Evolutionary conservation across 2,113 vertebrate species (phyloP), one percentile per base, ranked within the genome.

Genomic region (Nyctibius bracteatus): DNA sequence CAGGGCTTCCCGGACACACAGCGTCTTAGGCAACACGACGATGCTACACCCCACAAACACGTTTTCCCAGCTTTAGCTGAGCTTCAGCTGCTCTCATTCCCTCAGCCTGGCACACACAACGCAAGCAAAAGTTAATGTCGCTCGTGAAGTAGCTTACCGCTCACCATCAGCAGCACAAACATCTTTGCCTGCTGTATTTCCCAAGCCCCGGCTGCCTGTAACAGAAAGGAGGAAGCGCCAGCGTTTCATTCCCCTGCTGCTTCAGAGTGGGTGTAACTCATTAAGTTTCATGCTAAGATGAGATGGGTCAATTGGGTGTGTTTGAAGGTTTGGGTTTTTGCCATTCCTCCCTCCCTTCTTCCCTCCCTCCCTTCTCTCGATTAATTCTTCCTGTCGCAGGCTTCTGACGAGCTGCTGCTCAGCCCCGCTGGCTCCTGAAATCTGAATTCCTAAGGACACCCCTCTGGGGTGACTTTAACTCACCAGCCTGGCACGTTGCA

Each of bases 251-350:
- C 77, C 55, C 63, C 96, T 90, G 46, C 97, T 72, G 96, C 96
- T 94, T 59, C 95, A 52, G 71, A 97, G 98, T 97, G 98, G 98
- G 98, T 97, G 98, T 95, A 96, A 96, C 98, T 97, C 4, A 86
- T n/a, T 43, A 97, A 97, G 97, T 96, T 97, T 96, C 97, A 88
- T 63, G 96, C 96, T 68, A 78, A 65, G 92, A 97, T 66, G 97
- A 97, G 96, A 98, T 91, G 97, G 98, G 98, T 97, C 98, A 81
- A 88, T 74, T 72, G 98, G 98, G 98, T 96, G 98, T 98, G 98
- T 93, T 94, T 90, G 85, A 94, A 96, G 86, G 90, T 93, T 94
- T 95, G 95, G 57, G 78, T 43, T 43, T 95, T 92, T 94, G 87
- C 93, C 97, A 77, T 93, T 79, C 39, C 37, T 94, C 91, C 77